Evolutionary conservation across 2,888 invertebrate species (phyloP), one percentile per base, ranked within the genome.

Genomic region (Julus scandinavius): DNA sequence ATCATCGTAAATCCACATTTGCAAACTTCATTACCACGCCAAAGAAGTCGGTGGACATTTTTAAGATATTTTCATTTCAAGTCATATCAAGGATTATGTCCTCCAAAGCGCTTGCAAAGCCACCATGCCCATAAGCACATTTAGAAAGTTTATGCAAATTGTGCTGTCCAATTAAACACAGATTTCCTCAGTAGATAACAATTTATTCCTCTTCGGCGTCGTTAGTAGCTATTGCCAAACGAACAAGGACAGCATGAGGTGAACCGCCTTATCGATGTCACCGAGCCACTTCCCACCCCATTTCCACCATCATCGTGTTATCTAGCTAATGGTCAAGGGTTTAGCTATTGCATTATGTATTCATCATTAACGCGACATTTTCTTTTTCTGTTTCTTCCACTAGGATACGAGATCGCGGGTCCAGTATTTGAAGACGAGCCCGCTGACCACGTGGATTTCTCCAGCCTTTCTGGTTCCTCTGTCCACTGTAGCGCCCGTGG

Each of bases 401-500:
- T 40, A 40, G 40, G 40, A 83, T 29, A 83, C 40, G 86, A 86
- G 45, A 86, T 86, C 13, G 40, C 45, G 29, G 92, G 92, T 6
- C 92, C 92, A 13, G 91, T 92, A 50, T 92, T 92, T 90, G 90
- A 92, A 72, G 91, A 91, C 15, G 91, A 92, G 88, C 92, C 92
- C 9, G 92, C 92, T 6, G 90, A 90, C 58, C 89, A 90, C 0
- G 90, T 92, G 6, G 91, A 91, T 20, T 92, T 92, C 89, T 91
- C 91, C 88, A 92, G 92, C 90, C 91, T 91, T 40, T 91, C 91
- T 41, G 92, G 92, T 29, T 90, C 91, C 49, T 88, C 91, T 20
- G 91, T 92, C 13, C 91, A 91, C 9, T 92, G 92, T 89, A 91
- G 92, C n/a, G 92, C 92, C 13, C 91, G 91, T 89, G 92, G 92